These are phyloP conservation scores for Triplophysa siluroides DNA, from an alignment of 2,113 vertebrate species.

Conservation along the genomic window DNA sequence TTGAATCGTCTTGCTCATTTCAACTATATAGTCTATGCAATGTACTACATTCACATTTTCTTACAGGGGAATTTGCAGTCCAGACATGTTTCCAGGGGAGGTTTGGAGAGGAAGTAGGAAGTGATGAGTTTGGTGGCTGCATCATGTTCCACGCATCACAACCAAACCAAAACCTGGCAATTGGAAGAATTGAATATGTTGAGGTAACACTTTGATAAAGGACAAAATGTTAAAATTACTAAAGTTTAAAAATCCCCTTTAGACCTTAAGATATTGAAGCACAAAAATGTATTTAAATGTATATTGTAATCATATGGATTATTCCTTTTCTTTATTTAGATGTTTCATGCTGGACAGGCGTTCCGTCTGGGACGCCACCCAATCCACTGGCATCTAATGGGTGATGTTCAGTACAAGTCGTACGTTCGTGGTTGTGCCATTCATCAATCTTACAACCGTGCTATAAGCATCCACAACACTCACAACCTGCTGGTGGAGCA, in stretches of 20 bases:
- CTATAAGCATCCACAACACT: slow-evolving; percentile 85
- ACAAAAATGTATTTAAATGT: no score
- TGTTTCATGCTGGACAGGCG: slow-evolving; percentile 83
- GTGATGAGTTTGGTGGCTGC: slow-evolving; percentile 84
- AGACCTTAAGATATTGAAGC: no score
- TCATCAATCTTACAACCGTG: slow-evolving; percentile 84
- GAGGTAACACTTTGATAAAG: slow-evolving; percentile 74
- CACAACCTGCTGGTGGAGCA: slow-evolving; percentile 81
- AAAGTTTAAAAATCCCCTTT: no score
- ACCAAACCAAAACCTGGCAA: slow-evolving; percentile 71
- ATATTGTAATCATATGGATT: background rate
- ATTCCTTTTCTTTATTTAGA: slow-evolving; percentile 60
- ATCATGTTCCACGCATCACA: slow-evolving; percentile 85
- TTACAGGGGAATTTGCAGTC: slow-evolving; percentile 83
- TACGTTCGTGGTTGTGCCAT: slow-evolving; percentile 83
- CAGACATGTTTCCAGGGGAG: slow-evolving; percentile 87
- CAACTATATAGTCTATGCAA: no score
- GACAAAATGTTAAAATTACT: background rate
- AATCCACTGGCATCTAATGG: slow-evolving; percentile 86
- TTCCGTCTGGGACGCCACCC: slow-evolving; percentile 85
- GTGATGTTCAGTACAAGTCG: slow-evolving; percentile 77
- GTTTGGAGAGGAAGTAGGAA: slow-evolving; percentile 84
- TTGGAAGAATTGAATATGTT: slow-evolving; percentile 81
- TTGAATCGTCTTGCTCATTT: no score
- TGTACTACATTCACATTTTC: background rate